Evolutionary conservation across 1,140 invertebrate species (phyloP).

Genomic region (Halyomorpha halys): DNA sequence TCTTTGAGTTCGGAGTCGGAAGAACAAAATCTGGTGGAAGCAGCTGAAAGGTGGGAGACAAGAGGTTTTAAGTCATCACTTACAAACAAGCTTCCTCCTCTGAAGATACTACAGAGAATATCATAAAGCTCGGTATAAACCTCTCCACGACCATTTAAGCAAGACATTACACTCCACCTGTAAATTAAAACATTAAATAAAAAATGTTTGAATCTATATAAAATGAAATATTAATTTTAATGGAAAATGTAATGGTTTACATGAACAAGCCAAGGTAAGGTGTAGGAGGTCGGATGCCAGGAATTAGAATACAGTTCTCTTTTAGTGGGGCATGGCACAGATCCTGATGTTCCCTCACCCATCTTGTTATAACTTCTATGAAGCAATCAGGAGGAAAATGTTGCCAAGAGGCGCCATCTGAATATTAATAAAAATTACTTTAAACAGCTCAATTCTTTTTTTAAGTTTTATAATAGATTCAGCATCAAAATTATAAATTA

Average conservation of each 20-base stretch:
- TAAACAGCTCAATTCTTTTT: no score
- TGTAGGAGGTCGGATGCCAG: background rate
- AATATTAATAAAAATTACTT: background rate
- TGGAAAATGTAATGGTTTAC: background rate
- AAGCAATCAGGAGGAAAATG: slow-evolving; percentile 8
- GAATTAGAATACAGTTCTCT: background rate
- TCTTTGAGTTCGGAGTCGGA: background rate
- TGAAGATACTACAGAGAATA: background rate
- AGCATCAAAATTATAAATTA: no score
- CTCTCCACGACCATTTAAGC: slow-evolving; percentile 7
- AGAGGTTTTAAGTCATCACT: background rate
- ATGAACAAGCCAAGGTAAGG: slow-evolving; percentile 1
- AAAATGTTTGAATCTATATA: no score
- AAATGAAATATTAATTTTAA: no score
- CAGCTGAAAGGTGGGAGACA: background rate
- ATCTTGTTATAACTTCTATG: slow-evolving; percentile 8
- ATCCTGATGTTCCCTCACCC: background rate
- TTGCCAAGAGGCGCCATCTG: slow-evolving; percentile 1
- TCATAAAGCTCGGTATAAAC: slow-evolving; percentile 1
- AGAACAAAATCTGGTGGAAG: background rate
- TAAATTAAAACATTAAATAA: no score
- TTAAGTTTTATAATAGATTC: no score
- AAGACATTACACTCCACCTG: slow-evolving; percentile 14
- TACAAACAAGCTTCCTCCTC: background rate
- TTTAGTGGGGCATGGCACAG: background rate